Evolutionary conservation across 92 coral and sea anemone species (phyloP), one percentile per base, ranked within the genome.

Genomic region (Bergia sp.): DNA sequence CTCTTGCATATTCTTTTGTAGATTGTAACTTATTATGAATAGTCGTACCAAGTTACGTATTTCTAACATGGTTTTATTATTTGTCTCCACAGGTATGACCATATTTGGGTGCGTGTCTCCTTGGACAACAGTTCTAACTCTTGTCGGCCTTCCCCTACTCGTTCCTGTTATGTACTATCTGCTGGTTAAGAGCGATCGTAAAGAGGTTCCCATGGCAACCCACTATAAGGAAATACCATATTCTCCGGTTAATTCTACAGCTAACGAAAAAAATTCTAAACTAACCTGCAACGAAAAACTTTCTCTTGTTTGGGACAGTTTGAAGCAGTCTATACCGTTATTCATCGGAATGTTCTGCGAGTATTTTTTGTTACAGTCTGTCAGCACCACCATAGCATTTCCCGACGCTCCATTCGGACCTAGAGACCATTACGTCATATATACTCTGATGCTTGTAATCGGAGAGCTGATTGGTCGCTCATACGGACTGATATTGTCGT

Each of bases 401-500:
- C 81, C 88, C n/a, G 67, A 89, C 81, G 85, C 95, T 13, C 95
- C 91, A 8, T 94, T 92, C 86, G 82, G 92, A 40, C 96, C 95
- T 42, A 88, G 95, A 12, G 91, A 86, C 74, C 95, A 94, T 69
- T 94, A 90, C 79, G 91, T 90, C 84, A 89, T 90, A 47, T 94
- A 94, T 86, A 92, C 92, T 81, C 80, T 92, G 44, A 80, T 73
- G 75, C 91, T 94, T 80, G 88, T 93, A 81, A 55, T 86, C 3
- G 97, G 97, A 1, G 97, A 94, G 77, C 85, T 90, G 78, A 72
- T 94, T 11, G 97, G 97, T 2, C 91, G 97, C 39, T 92, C 92
- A 20, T 94, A 94, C 78, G 76, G 92, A 38, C 61, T 88, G 75
- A 2, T 92, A 29, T 23, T 81, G 38, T 12, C 77, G 44, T 71